A percentile compares a stretch with the other conserved stretches of the same genome.
These are phyloP conservation scores for Vulpes vulpes DNA, from an alignment of 2,113 vertebrate genomes.

Conservation along the genomic window DNA sequence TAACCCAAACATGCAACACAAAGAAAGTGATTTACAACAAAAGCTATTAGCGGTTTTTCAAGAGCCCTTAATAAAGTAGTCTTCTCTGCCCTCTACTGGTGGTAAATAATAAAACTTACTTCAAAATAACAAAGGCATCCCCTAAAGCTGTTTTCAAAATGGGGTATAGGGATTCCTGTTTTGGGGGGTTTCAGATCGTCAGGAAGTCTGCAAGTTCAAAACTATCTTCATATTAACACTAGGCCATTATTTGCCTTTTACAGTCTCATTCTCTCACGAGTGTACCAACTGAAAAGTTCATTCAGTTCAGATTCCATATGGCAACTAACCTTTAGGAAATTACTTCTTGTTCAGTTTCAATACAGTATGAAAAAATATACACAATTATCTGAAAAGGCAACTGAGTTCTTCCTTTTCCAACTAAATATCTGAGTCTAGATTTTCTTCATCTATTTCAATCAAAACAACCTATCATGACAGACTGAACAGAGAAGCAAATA, in stretches of 20 bases:
- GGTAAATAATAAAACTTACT: conserved; percentile 45
- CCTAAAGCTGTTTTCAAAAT: neutral
- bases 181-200: neutral
- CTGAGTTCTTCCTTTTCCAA: neutral
- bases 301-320: neutral
- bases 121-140: neutral
- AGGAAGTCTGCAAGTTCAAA: neutral
- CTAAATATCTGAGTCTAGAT: neutral
- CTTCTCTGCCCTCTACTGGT: conserved; percentile 76
- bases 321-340: conserved; percentile 12
- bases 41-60: conserved; percentile 33
- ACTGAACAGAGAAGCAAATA: neutral
- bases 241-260: neutral
- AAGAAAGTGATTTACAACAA: conserved; percentile 57
- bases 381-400: conserved; percentile 30
- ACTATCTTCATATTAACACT: conserved; percentile 35
- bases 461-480: neutral
- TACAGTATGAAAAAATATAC: neutral
- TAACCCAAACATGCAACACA: conserved; percentile 24
- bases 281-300: neutral
- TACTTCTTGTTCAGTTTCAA: neutral
- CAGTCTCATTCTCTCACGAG: neutral
- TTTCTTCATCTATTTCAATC: conserved; percentile 26
- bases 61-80: conserved; percentile 6
- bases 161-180: neutral